Evolutionary conservation across 2,888 invertebrate species (phyloP).

Genomic region (Corbicula japonica): DNA sequence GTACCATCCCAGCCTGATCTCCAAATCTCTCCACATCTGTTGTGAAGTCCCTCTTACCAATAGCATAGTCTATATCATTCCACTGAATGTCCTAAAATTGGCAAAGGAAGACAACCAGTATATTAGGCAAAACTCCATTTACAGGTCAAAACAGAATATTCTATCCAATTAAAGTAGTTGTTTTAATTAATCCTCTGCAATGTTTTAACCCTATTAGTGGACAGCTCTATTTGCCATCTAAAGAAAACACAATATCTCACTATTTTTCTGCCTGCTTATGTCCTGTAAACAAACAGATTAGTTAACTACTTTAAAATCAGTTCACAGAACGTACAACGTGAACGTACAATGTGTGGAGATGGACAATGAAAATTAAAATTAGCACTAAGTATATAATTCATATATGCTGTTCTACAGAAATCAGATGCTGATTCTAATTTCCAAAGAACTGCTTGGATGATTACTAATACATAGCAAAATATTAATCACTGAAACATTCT

Average conservation of each 20-base stretch:
- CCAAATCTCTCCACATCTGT: constrained; percentile 71
- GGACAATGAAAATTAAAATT: no score
- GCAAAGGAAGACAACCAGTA: neutral
- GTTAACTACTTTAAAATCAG: no score
- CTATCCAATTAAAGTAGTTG: neutral
- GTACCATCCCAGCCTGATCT: constrained; percentile 72
- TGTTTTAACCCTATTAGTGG: neutral
- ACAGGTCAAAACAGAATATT: neutral
- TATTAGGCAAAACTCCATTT: neutral
- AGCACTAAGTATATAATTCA: no score
- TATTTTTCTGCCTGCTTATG: no score
- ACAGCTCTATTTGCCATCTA: neutral
- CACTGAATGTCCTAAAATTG: constrained; percentile 75
- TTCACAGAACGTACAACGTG: no score
- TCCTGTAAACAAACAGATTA: no score
- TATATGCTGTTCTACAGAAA: no score
- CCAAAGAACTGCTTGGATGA: no score
- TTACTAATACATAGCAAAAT: no score
- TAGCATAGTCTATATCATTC: constrained; percentile 81
- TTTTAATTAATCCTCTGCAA: neutral
- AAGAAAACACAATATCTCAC: neutral
- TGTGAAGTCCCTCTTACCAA: constrained; percentile 74
- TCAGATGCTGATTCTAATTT: no score
- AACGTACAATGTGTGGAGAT: no score
- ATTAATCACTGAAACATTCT: no score